These are phyloP conservation scores for Cyphomyrmex costatus DNA, from an alignment of 1,140 invertebrate species.

Conservation along the genomic window DNA sequence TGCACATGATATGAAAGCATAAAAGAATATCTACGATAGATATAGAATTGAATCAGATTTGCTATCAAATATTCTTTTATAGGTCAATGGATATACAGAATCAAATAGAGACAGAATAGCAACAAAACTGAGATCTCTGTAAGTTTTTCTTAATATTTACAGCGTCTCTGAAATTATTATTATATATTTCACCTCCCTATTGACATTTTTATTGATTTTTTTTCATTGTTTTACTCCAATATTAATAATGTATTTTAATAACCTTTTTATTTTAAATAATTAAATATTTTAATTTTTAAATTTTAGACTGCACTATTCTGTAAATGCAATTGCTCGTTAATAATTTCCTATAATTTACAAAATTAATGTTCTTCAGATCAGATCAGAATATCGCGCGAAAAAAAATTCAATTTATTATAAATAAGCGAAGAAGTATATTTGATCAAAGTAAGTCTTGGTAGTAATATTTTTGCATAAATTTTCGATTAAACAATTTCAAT, in stretches of 20 bases:
- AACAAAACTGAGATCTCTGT: not conserved
- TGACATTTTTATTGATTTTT: not conserved
- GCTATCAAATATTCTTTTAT: slow-evolving; percentile 21
- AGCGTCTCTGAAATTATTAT: not conserved
- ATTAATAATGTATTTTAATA: not conserved
- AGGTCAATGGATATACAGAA: not conserved
- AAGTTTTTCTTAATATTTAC: slow-evolving; percentile 12
- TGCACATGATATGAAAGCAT: not conserved
- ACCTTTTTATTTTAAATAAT: not conserved
- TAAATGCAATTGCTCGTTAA: not conserved
- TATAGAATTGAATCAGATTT: slow-evolving; percentile 32
- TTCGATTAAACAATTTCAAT: too few relatives aligned
- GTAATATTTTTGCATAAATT: too few relatives aligned
- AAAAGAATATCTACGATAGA: slow-evolving; percentile 13
- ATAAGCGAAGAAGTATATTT: too few relatives aligned
- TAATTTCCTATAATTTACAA: not conserved
- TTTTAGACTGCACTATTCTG: not conserved
- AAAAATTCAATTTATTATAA: not conserved
- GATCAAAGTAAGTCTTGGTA: too few relatives aligned
- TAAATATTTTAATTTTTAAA: slow-evolving; percentile 23
- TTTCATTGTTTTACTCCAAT: not conserved
- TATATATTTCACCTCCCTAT: not conserved
- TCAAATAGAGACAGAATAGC: not conserved
- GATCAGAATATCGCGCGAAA: not conserved
- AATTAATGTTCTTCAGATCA: not conserved